Conservation (phyloP, 2,113 vertebrate species). For the Lagopus muta region DNA sequence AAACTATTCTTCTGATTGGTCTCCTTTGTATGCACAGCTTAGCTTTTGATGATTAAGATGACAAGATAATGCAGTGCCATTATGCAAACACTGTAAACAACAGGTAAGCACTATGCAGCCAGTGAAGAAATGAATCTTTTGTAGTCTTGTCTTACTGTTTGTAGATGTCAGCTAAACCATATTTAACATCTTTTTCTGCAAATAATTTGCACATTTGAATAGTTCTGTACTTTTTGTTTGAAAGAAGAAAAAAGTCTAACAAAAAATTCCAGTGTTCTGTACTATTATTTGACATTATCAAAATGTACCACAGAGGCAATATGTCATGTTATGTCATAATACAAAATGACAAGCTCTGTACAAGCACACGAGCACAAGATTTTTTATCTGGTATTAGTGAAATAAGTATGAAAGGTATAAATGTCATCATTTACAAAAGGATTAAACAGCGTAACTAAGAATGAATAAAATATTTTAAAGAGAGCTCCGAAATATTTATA, state of each 20-base stretch:
- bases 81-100: neutral
- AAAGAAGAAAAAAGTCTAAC: neutral
- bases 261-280: slow-evolving; percentile 11
- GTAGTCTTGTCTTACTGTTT: slow-evolving; percentile 6
- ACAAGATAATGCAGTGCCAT: neutral
- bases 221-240: neutral
- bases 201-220: slow-evolving; percentile 18
- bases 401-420: slow-evolving; percentile 16
- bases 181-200: neutral
- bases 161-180: neutral
- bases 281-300: slow-evolving; percentile 49
- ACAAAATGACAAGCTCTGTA: slow-evolving; percentile 33
- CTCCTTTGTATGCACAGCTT: neutral
- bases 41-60: slow-evolving; percentile 22
- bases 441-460: neutral
- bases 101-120: neutral
- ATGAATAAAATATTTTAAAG: neutral
- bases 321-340: slow-evolving; percentile 23
- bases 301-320: slow-evolving; percentile 24
- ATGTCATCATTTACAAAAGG: slow-evolving; percentile 5
- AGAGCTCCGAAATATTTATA: neutral
- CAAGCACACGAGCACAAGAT: slow-evolving; percentile 8
- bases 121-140: neutral
- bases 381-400: slow-evolving; percentile 31
- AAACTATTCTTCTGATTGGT: neutral